Base-by-base conservation (phyloP, 2,113 vertebrate species). In the Cochlearius cochlearius region DNA sequence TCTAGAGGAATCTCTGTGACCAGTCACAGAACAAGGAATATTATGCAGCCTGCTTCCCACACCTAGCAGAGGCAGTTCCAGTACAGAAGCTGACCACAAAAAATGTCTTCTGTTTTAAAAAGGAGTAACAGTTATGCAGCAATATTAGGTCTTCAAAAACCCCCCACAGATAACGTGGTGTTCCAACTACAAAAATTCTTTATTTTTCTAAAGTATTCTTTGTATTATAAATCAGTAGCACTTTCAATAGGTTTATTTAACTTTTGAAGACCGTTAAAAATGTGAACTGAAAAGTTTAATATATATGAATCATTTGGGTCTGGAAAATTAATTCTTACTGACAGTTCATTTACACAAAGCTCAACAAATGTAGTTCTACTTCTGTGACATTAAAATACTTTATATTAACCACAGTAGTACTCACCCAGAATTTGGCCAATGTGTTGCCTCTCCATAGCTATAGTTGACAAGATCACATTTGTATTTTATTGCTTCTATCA, bases 391-490 rank as follows among this genome's bases (percentile, higher is more conserved):
- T 53, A 43, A 60, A 77, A 56, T 53, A 81, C 3, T 45, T 92
- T 22, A 26, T 21, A n/a, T 29, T 64, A 95, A 73, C 23, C 8
- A 59, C 27, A 59, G 11, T 21, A 63, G 53, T 30, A 96, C 99
- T 98, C 87, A 99, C 99, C 99, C 99, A 77, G 99, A 99, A 98
- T 99, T 99, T 72, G 99, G 99, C 99, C 99, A 99, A 84, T 99
- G 99, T n/a, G 99, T 99, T 62, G 99, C 99, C 97, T 99, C 99
- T 59, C 99, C 99, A 50, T 99, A 99, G 94, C 99, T 99, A 88
- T 99, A 99, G 98, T 99, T 99, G 89, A 99, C 99, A 92, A 99
- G 98, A 96, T 99, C 99, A 98, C 99, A 99, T 78, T 99, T 99
- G 96, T 99, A 99, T 97, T 99, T 99, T 97, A 99, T 99, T 82